Base-by-base conservation (phyloP, 1,140 invertebrate genomes). In the Apis laboriosa region DNA sequence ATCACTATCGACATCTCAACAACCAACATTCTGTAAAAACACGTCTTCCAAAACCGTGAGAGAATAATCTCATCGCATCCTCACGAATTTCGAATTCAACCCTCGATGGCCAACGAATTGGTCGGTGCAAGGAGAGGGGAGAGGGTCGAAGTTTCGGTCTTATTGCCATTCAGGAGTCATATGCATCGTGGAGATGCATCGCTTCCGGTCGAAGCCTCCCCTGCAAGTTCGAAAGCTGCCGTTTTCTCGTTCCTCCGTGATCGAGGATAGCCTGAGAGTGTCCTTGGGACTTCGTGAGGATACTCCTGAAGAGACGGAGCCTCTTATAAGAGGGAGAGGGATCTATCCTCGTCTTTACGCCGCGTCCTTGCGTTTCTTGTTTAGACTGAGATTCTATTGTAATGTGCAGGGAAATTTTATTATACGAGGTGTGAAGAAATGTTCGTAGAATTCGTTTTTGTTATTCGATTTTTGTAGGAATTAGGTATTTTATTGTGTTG, bases 211-310 rank as follows among this genome's bases (percentile, higher is more conserved):
- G 60, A 60, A 63, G 12, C 43, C 34, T 61, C 53, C 63, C 56
- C 64, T 34, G 49, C 51, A 19, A 70, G 67, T 15, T 24, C 5
- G 43, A 66, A 43, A 74, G 51, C 24, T 70, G 11, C 13, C 51
- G 15, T 56, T 19, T 49, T 28, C 53, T 19, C 55, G n/a, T 53
- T 24, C 49, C 53, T 19, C 43, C 21, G 2, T 19, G 55, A 68
- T 77, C 56, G 55, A 17, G 24, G 58, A 83, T 70, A 56, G 75
- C 34, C 28, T 56, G 73, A 9, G 66, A 61, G 56, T 77, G 80
- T 83, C 80, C 80, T 83, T 83, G 80, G 58, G 51, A 77, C 34
- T 83, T 83, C 80, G 80, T 83, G 80, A 83, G 80, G 75, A 83
- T 83, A 83, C 75, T 83, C 74, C 19, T 63, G 80, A 82, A n/a